phyloP scores from a whole-genome alignment of 2,113 vertebrate genomes.

The Cryptomyrus ogoouensis region DNA sequence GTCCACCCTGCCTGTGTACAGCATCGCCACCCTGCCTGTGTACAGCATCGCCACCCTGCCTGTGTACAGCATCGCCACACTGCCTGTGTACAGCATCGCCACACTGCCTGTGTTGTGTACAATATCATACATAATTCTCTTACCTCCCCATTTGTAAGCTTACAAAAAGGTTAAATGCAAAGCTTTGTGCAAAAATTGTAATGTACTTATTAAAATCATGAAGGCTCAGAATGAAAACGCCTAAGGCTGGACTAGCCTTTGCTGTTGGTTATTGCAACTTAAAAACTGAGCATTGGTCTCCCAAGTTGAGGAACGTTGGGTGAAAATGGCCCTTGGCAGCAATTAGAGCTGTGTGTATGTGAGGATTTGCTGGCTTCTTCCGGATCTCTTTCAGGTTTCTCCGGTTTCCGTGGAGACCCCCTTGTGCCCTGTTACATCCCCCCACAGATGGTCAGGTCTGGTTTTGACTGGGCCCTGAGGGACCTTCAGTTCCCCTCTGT shows the following conservation, averaged over 20 bases:
- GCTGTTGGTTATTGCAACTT: not conserved
- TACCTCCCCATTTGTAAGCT: not conserved
- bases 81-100: not conserved
- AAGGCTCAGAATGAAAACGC: not conserved
- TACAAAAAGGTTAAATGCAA: not conserved
- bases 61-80: not conserved
- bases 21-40: not conserved
- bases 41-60: not conserved
- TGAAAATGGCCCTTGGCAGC: not conserved
- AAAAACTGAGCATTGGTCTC: not conserved
- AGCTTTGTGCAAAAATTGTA: not conserved
- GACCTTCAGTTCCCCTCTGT: not conserved
- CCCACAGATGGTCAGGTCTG: not conserved
- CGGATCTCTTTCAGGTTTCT: not conserved
- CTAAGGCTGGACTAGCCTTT: not conserved
- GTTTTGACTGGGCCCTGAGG: not conserved
- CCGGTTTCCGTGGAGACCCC: not conserved
- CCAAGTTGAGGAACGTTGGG: not conserved
- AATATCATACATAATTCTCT: not conserved
- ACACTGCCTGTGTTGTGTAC: not conserved
- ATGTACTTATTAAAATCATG: not conserved
- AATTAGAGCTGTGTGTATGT: not conserved
- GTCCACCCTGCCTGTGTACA: not conserved
- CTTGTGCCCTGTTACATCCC: not conserved
- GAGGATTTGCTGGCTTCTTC: not conserved